Percentiles rank a stretch among this genome's conserved stretches.
These are phyloP conservation scores for Cerastis leucographa DNA, from an alignment of 2,888 invertebrate genomes.

Conservation along the genomic window DNA sequence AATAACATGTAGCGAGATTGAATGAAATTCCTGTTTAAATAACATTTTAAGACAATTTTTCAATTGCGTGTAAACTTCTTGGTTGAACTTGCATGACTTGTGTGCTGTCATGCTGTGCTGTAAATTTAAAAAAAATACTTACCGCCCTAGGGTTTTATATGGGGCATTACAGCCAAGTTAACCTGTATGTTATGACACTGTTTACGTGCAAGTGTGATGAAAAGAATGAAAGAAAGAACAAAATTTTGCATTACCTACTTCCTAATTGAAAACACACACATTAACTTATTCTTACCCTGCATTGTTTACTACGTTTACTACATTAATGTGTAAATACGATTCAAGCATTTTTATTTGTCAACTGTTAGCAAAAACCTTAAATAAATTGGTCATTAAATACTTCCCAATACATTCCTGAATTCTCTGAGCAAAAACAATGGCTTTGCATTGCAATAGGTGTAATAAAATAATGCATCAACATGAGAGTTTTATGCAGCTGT, in stretches of 20 bases:
- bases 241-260: neutral
- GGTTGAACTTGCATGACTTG: too few relatives aligned
- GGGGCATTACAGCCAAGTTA: too few relatives aligned
- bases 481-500: conserved; percentile 25
- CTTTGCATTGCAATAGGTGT: conserved; percentile 9
- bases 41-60: too few relatives aligned
- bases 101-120: too few relatives aligned
- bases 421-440: conserved; percentile 5
- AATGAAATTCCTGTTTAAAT: too few relatives aligned
- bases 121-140: too few relatives aligned
- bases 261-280: neutral
- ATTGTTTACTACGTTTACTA: neutral
- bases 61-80: too few relatives aligned
- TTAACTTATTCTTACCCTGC: neutral
- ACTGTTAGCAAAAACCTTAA: neutral
- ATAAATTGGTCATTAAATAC: conserved; percentile 2
- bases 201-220: too few relatives aligned
- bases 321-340: neutral
- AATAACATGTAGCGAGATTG: too few relatives aligned
- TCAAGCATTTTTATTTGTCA: conserved; percentile 1
- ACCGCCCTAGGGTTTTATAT: too few relatives aligned
- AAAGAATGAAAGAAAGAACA: neutral
- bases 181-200: too few relatives aligned
- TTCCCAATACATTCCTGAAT: conserved; percentile 6
- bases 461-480: conserved; percentile 37